These are phyloP conservation scores for Isaurus tuberculatus DNA, from an alignment of 92 coral and sea anemone species.

Conservation along the genomic window DNA sequence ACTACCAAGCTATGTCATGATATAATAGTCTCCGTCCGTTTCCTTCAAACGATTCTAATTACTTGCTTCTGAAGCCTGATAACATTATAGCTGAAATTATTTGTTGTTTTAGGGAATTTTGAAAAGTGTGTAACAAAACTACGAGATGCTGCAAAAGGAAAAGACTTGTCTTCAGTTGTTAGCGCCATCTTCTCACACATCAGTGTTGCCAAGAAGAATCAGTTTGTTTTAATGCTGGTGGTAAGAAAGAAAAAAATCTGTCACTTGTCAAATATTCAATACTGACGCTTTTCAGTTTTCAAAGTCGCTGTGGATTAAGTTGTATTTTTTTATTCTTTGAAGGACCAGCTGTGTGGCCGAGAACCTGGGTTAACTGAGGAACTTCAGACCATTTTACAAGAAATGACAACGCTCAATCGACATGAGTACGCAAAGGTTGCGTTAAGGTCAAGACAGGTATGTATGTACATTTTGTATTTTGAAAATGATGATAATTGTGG, in stretches of 20 bases:
- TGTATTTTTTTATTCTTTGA: neutral
- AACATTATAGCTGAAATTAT: neutral
- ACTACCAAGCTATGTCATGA: too few species aligned
- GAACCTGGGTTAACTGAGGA: conserved; percentile 93
- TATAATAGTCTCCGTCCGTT: too few species aligned
- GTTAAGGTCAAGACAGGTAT: conserved; percentile 95
- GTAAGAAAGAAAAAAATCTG: conserved; percentile 57
- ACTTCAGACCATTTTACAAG: conserved; percentile 81
- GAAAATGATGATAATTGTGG: neutral
- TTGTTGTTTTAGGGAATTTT: conserved; percentile 78
- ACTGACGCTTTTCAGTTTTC: too few species aligned
- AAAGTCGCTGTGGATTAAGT: too few species aligned
- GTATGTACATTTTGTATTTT: neutral
- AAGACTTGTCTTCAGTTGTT: conserved; percentile 78
- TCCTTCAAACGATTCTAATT: too few species aligned
- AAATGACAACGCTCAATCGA: conserved; percentile 86
- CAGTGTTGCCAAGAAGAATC: conserved; percentile 87
- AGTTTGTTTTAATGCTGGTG: conserved; percentile 79
- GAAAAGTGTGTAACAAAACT: conserved; percentile 89
- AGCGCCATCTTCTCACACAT: conserved; percentile 89
- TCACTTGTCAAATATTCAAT: too few species aligned
- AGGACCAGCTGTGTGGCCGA: conserved; percentile 95
- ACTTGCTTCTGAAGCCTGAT: too few species aligned
- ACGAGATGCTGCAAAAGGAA: conserved; percentile 88
- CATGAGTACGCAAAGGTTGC: conserved; percentile 96